Conservation (phyloP, 1,140 invertebrate species). For the Drosophila lacteicornis region DNA sequence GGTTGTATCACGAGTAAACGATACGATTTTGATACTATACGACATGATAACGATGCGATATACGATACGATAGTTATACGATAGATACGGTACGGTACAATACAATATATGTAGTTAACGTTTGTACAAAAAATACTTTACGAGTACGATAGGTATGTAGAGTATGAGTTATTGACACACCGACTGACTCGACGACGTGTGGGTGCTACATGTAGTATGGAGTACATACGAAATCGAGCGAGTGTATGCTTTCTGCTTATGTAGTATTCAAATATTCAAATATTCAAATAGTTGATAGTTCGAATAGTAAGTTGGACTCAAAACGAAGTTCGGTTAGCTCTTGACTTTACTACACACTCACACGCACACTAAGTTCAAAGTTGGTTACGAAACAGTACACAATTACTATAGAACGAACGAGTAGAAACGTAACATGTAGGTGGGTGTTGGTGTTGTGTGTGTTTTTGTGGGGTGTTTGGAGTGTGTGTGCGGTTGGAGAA, state of each 20-base stretch:
- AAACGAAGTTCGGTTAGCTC: constrained; percentile 45
- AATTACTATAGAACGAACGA: constrained; percentile 76
- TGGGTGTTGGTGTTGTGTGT: constrained; percentile 29
- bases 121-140: constrained; percentile 55
- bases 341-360: constrained; percentile 70
- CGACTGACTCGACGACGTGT: constrained; percentile 27
- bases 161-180: constrained; percentile 31
- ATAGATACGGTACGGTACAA: constrained; percentile 42
- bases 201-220: constrained; percentile 50
- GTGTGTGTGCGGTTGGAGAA: constrained; percentile 28
- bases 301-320: constrained; percentile 37
- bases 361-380: constrained; percentile 69
- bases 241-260: constrained; percentile 27
- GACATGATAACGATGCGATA: constrained; percentile 28
- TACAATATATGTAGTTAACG: constrained; percentile 46
- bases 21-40: constrained; percentile 23
- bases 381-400: constrained; percentile 72
- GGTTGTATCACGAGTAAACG: constrained; percentile 36
- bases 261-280: constrained; percentile 42
- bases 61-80: constrained; percentile 36
- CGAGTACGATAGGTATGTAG: constrained; percentile 36
- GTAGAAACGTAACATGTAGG: constrained; percentile 62
- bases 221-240: constrained; percentile 58
- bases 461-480: not conserved
- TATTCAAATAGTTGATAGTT: constrained; percentile 39